Percentiles rank a stretch among this genome's conserved stretches.
phyloP scores from a whole-genome alignment of 2,888 invertebrate species.

The Metopia argyrocephala region DNA sequence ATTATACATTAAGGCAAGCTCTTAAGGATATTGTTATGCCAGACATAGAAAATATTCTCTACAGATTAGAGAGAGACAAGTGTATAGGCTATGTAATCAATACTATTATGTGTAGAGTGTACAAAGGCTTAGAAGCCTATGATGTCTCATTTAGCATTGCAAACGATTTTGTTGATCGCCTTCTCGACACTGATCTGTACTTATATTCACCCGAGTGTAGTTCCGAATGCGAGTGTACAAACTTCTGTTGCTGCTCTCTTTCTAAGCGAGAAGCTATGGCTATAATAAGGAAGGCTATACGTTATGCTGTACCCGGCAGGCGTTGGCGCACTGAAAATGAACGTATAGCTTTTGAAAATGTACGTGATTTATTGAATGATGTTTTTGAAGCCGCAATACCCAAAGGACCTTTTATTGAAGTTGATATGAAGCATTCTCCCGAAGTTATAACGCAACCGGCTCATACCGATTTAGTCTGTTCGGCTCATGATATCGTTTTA shows the following conservation, averaged over 20 bases:
- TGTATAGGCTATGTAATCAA: constrained; percentile 70
- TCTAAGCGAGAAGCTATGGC: constrained; percentile 68
- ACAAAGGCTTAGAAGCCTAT: constrained; percentile 75
- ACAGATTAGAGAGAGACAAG: constrained; percentile 65
- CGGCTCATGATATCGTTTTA: background rate
- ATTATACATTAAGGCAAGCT: constrained; percentile 65
- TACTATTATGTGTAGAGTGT: constrained; percentile 77
- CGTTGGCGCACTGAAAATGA: constrained; percentile 72
- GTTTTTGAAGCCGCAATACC: constrained; percentile 62
- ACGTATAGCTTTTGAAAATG: constrained; percentile 68
- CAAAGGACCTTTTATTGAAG: background rate
- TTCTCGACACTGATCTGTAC: constrained; percentile 71
- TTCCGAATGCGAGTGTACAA: constrained; percentile 62
- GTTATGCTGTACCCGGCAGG: constrained; percentile 70
- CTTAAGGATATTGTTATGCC: constrained; percentile 68
- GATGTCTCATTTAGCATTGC: constrained; percentile 68
- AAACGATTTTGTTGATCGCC: constrained; percentile 70
- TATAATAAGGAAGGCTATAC: constrained; percentile 72
- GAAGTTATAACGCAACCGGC: background rate
- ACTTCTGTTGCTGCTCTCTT: constrained; percentile 20
- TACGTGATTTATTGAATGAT: constrained; percentile 69
- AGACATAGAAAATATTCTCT: constrained; percentile 59
- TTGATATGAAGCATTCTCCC: constrained; percentile 18
- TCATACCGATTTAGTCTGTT: constrained; percentile 27
- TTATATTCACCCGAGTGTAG: constrained; percentile 68